Evolutionary conservation across 2,888 invertebrate species (phyloP), one percentile per base, ranked within the genome.

Genomic region (Drosophila mulleri): DNA sequence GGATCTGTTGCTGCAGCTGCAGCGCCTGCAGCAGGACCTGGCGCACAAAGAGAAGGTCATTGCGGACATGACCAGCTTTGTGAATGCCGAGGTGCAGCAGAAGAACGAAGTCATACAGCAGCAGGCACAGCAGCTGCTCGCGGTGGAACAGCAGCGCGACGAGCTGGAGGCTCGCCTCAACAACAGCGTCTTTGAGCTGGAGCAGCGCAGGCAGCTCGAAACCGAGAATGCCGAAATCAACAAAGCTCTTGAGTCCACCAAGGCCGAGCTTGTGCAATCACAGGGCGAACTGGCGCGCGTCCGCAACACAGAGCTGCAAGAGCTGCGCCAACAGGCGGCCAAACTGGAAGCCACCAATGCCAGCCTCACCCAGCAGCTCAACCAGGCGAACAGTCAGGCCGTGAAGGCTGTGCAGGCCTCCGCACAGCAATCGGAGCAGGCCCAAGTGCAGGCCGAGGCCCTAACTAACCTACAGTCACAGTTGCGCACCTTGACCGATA

Each of bases 181-280:
- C 59, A 90, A 89, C 67, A 91, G 89, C 58, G 88, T 91, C 62
- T 91, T 90, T 35, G 93, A 92, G 68, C 57, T 92, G 39, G 93
- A 93, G 52, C 83, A 92, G 65, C 81, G 91, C 52, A 92, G 91
- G 59, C 78, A 90, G 56, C 70, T 87, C 4, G 92, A 92, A 70
- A 83, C 83, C 7, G 93, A 92, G 71, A 89, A 91, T 45, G 88
- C 88, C 18, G 91, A 90, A 41, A 83, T 86, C 20, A 92, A 91
- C 75, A 92, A 92, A 82, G 92, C 91, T n/a, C 76, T 93, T 3
- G 92, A 93, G 63, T 90, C 92, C 12, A 73, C 83, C n/a, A 90
- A 91, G 67, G 81, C 81, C 41, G 92, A 92, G 56, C 58, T 90
- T 52, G 74, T 81, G 50, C 87, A 91, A 29, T 81, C 85, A 0